Evolutionary conservation across 1,140 invertebrate species (phyloP).

Genomic region (Antheraea pernyi): DNA sequence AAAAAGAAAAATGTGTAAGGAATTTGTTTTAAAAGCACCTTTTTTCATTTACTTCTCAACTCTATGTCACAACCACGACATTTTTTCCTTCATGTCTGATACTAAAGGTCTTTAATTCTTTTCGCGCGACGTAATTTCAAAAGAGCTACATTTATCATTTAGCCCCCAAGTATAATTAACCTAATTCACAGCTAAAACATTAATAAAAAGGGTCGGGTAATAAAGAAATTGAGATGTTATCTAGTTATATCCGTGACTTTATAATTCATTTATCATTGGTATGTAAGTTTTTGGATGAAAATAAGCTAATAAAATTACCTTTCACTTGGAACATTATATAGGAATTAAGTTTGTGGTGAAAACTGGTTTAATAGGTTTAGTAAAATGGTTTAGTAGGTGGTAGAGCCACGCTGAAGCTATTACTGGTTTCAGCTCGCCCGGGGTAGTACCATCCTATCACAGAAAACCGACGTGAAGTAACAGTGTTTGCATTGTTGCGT

Average conservation of each 20-base stretch:
- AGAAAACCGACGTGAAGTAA: too few species aligned
- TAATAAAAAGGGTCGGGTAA: conserved; percentile 26
- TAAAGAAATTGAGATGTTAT: conserved; percentile 22
- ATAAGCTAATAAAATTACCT: too few species aligned
- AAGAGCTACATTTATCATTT: conserved; percentile 53
- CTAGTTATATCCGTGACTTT: conserved; percentile 1
- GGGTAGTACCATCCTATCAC: too few species aligned
- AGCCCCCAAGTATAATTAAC: conserved; percentile 50
- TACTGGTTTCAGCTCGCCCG: too few species aligned
- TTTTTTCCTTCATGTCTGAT: conserved; percentile 39
- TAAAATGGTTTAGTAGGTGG: too few species aligned
- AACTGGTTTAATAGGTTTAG: too few species aligned
- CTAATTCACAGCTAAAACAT: conserved; percentile 45
- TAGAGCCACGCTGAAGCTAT: too few species aligned
- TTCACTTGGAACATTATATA: too few species aligned
- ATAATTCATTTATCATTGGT: conserved; percentile 1
- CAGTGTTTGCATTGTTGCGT: too few species aligned
- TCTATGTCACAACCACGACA: conserved; percentile 22
- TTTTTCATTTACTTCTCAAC: conserved; percentile 1
- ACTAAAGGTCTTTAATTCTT: conserved; percentile 45
- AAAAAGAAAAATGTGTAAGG: neutral
- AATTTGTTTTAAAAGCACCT: neutral
- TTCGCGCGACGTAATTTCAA: conserved; percentile 45
- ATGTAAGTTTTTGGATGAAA: too few species aligned
- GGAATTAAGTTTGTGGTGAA: too few species aligned